phyloP scores from a whole-genome alignment of 2,888 invertebrate species.

The Platerodrilus igneus region DNA sequence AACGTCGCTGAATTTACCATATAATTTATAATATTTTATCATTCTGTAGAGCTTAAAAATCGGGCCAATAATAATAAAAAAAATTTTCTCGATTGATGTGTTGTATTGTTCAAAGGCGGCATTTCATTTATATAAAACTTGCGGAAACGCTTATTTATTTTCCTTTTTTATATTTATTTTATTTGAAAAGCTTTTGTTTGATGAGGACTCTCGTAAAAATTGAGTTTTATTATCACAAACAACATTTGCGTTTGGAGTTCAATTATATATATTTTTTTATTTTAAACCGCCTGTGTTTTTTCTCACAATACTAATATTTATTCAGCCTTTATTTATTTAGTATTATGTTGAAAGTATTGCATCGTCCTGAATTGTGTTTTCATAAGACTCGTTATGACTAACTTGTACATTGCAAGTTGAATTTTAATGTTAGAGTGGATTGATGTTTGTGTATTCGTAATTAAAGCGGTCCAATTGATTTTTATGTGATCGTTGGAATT shows the following conservation, averaged over 20 bases:
- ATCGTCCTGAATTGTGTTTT: slow-evolving; percentile 20
- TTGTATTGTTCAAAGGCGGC: too few species aligned
- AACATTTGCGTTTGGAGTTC: slow-evolving; percentile 46
- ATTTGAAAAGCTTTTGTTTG: slow-evolving; percentile 28
- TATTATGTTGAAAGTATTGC: slow-evolving; percentile 31
- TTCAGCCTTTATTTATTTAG: slow-evolving; percentile 43
- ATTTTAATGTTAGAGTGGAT: slow-evolving; percentile 11
- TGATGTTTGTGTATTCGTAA: background rate
- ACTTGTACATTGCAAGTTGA: slow-evolving; percentile 13
- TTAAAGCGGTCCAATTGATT: background rate
- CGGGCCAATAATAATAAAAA: too few species aligned
- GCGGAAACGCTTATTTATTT: slow-evolving; percentile 26
- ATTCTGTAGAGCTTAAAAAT: too few species aligned
- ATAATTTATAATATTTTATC: too few species aligned
- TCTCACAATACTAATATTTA: slow-evolving; percentile 41
- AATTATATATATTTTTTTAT: slow-evolving; percentile 46
- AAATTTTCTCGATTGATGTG: too few species aligned
- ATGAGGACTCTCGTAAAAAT: slow-evolving; percentile 47
- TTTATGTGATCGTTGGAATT: too few species aligned
- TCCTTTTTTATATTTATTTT: slow-evolving; percentile 26
- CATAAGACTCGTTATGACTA: slow-evolving; percentile 17
- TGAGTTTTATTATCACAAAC: slow-evolving; percentile 49
- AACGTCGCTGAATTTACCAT: too few species aligned
- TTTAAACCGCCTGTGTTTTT: slow-evolving; percentile 40
- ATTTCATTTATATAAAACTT: too few species aligned